phyloP scores from a whole-genome alignment of 2,888 invertebrate genomes.

The Tenthredo livida region DNA sequence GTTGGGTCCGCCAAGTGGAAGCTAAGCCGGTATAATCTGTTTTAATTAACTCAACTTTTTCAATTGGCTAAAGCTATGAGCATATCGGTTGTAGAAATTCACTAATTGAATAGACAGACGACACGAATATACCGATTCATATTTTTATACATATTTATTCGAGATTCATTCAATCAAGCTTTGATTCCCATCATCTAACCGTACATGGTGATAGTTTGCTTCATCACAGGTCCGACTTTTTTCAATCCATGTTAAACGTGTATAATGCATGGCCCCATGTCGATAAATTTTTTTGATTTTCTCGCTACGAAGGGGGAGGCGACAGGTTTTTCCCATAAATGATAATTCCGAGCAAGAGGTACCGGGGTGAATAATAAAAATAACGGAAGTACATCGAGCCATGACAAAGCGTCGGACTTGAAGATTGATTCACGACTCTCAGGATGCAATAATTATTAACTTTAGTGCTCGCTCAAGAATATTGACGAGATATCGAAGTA shows the following conservation, averaged over 20 bases:
- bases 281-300: not conserved
- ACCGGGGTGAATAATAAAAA: constrained; percentile 44
- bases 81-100: constrained; percentile 6
- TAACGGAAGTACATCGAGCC: constrained; percentile 29
- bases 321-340: constrained; percentile 37
- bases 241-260: not conserved
- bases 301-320: not conserved
- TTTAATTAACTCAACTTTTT: constrained; percentile 44
- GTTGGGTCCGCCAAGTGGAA: constrained; percentile 19
- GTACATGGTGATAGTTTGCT: not conserved
- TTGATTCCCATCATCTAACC: not conserved
- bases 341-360: constrained; percentile 21
- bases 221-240: not conserved
- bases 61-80: constrained; percentile 30
- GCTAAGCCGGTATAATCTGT: constrained; percentile 37
- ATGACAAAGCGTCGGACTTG: constrained; percentile 1
- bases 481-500: constrained; percentile 26
- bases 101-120: constrained; percentile 2
- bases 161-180: not conserved
- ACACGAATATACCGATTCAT: not conserved
- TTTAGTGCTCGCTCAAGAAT: not conserved
- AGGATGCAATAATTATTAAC: constrained; percentile 42
- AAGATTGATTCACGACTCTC: not conserved
- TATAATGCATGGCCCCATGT: not conserved
- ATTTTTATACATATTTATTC: not conserved